These are phyloP conservation scores for Acanthurus lineatus DNA, from an alignment of 2,797 vertebrate species.

Conservation along the genomic window DNA sequence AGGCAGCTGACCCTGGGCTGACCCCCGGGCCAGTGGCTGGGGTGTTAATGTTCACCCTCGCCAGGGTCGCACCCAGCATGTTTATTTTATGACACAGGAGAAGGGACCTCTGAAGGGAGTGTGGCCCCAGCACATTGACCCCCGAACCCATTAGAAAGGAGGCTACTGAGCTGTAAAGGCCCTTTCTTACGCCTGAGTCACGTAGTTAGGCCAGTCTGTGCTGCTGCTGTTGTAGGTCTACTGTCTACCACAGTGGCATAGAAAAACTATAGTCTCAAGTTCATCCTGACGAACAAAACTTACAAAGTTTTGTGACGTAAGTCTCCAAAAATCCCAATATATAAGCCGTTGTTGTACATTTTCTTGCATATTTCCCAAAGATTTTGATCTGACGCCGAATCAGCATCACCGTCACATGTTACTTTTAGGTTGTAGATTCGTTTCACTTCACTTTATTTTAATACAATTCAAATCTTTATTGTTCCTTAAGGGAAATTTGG, in stretches of 20 bases:
- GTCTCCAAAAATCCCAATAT: neutral
- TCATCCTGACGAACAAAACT: neutral
- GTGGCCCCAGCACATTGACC: slow-evolving; percentile 70
- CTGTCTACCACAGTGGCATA: neutral
- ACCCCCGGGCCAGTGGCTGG: slow-evolving; percentile 69
- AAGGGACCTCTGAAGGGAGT: slow-evolving; percentile 65
- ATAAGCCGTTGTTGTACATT: neutral
- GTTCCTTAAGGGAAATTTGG: slow-evolving; percentile 57
- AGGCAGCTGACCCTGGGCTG: slow-evolving; percentile 74
- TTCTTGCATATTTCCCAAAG: neutral
- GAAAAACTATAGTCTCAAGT: neutral
- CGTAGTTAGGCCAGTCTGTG: slow-evolving; percentile 7
- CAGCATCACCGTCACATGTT: neutral
- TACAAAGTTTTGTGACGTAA: neutral
- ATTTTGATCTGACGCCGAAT: neutral
- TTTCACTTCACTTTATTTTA: slow-evolving; percentile 59
- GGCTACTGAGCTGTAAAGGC: slow-evolving; percentile 58
- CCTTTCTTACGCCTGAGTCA: slow-evolving; percentile 16
- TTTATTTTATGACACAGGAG: slow-evolving; percentile 81
- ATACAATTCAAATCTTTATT: slow-evolving; percentile 73
- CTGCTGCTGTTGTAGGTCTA: neutral
- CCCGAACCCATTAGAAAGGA: slow-evolving; percentile 61
- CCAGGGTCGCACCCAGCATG: slow-evolving; percentile 73
- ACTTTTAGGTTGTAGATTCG: neutral
- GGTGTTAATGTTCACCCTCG: slow-evolving; percentile 84